Evolutionary conservation across 1,140 invertebrate species (phyloP).

Genomic region (Formica exsecta): DNA sequence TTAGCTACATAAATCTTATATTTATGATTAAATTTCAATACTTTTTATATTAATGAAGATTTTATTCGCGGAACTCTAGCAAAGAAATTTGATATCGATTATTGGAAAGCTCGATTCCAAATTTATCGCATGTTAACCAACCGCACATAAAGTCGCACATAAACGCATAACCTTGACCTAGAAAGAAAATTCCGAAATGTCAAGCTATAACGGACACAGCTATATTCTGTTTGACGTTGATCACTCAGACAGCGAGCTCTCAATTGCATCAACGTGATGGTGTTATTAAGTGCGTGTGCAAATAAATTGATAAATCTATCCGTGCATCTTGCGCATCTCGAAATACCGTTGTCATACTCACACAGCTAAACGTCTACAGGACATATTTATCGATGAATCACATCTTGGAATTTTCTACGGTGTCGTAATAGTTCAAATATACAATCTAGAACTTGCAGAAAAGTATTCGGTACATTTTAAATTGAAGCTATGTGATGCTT

Average conservation of each 20-base stretch:
- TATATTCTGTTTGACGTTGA: neutral
- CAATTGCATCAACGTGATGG: slow-evolving; percentile 11
- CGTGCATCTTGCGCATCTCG: neutral
- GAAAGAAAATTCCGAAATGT: slow-evolving; percentile 29
- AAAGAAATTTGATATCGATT: neutral
- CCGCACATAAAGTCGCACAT: neutral
- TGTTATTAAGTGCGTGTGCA: slow-evolving; percentile 40
- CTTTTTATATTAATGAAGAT: neutral
- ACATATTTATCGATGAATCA: neutral
- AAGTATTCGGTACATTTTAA: neutral
- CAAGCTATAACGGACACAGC: neutral
- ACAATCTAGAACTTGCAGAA: neutral
- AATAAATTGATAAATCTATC: slow-evolving; percentile 41
- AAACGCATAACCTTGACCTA: neutral
- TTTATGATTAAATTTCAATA: slow-evolving; percentile 22
- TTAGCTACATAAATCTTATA: neutral
- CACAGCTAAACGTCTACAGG: neutral
- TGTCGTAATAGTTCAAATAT: slow-evolving; percentile 29
- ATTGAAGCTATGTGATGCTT: neutral
- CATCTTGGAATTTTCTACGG: slow-evolving; percentile 27
- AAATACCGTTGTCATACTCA: neutral
- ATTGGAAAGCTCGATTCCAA: neutral
- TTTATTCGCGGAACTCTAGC: neutral
- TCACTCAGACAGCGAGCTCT: neutral
- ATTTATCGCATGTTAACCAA: slow-evolving; percentile 1